phyloP scores from a whole-genome alignment of 2,888 invertebrate species.

The Andrena minutula region DNA sequence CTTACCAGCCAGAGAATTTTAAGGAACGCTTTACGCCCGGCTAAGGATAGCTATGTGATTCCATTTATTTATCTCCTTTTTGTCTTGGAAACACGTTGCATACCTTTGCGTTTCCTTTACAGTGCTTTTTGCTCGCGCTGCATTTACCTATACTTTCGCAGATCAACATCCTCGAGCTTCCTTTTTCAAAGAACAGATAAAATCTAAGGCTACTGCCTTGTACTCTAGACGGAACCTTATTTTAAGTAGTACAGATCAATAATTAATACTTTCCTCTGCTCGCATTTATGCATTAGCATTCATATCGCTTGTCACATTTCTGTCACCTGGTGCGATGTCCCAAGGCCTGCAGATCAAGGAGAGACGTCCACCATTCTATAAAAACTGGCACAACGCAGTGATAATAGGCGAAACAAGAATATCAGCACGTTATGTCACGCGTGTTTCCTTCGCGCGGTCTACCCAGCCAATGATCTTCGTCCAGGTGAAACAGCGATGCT shows the following conservation, averaged over 20 bases:
- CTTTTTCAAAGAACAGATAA: too few species aligned
- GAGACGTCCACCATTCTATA: neutral
- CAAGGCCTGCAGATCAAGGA: neutral
- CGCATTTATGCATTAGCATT: neutral
- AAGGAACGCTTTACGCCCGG: conserved; percentile 56
- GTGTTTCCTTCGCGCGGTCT: conserved; percentile 8
- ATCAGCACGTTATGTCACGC: neutral
- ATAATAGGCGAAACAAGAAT: neutral
- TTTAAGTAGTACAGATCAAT: neutral
- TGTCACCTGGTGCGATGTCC: neutral
- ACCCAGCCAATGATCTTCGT: conserved; percentile 23
- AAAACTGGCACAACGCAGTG: neutral
- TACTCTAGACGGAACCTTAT: neutral
- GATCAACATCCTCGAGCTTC: too few species aligned
- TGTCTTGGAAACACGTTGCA: conserved; percentile 19
- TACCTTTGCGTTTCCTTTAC: conserved; percentile 6
- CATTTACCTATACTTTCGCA: conserved; percentile 1
- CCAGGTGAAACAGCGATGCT: conserved; percentile 20
- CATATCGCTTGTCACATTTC: neutral
- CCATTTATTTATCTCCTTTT: conserved; percentile 60
- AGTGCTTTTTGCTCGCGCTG: neutral
- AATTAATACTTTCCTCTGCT: neutral
- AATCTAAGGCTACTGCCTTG: too few species aligned
- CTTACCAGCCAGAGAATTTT: conserved; percentile 64
- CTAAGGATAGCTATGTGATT: conserved; percentile 56